Percentiles rank a stretch among this genome's conserved stretches.
These are phyloP conservation scores for Erannis defoliaria DNA, from an alignment of 2,888 invertebrate species.

Conservation along the genomic window DNA sequence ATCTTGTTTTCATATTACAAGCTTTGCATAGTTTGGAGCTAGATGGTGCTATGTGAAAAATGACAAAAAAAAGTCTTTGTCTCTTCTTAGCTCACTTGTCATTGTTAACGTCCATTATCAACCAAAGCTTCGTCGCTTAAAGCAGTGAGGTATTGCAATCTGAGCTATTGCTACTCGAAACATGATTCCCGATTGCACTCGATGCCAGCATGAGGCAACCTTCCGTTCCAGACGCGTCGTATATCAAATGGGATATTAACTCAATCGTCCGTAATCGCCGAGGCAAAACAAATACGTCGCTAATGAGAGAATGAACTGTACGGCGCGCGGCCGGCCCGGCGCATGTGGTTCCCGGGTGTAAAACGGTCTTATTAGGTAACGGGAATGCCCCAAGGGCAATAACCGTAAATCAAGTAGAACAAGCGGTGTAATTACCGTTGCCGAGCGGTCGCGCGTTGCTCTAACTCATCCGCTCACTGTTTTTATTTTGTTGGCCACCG, in stretches of 20 bases:
- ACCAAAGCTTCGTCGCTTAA: conserved; percentile 20
- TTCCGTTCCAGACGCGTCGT: conserved; percentile 71
- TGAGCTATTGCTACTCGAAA: conserved; percentile 52
- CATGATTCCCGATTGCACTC: conserved; percentile 59
- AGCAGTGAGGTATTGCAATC: conserved; percentile 44
- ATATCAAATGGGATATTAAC: conserved; percentile 80
- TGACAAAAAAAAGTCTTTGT: too few relatives aligned
- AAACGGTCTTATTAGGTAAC: conserved; percentile 86
- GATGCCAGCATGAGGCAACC: conserved; percentile 60
- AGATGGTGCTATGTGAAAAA: too few relatives aligned
- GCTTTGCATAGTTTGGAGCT: too few relatives aligned
- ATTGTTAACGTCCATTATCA: conserved; percentile 38
- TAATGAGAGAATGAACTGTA: conserved; percentile 82
- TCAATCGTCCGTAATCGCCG: conserved; percentile 78
- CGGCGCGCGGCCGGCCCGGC: conserved; percentile 63
- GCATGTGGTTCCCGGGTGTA: conserved; percentile 83
- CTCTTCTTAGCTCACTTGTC: conserved; percentile 37
- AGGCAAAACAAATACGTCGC: conserved; percentile 80
- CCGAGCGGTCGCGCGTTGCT: conserved; percentile 82
- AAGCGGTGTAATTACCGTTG: conserved; percentile 87
- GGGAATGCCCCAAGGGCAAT: conserved; percentile 86
- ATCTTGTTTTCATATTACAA: too few relatives aligned
- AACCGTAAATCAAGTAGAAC: conserved; percentile 87
- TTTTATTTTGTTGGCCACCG: conserved; percentile 83
- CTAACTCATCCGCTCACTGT: conserved; percentile 84